Percentiles rank a stretch among this genome's conserved stretches.
phyloP scores from a whole-genome alignment of 1,140 invertebrate species.

The Drosophila ohnishii region DNA sequence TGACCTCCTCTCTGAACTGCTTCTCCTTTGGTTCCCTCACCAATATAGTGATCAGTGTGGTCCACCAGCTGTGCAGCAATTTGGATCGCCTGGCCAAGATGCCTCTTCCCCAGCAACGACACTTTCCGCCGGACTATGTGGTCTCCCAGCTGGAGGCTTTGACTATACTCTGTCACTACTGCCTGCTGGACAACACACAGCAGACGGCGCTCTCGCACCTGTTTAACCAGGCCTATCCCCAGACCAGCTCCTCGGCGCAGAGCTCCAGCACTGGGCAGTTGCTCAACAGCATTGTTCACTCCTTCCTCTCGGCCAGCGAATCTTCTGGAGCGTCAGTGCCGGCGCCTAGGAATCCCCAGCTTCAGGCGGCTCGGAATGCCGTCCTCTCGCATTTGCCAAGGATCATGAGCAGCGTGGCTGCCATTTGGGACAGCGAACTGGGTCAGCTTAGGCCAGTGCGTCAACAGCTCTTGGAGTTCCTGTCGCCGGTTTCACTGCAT shows the following conservation, averaged over 20 bases:
- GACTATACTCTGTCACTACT: slow-evolving; percentile 93
- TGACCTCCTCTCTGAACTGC: slow-evolving; percentile 88
- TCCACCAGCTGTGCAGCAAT: slow-evolving; percentile 93
- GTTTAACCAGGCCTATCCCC: slow-evolving; percentile 85
- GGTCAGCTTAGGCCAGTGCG: slow-evolving; percentile 85
- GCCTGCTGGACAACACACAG: slow-evolving; percentile 89
- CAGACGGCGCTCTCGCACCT: slow-evolving; percentile 86
- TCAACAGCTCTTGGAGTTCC: slow-evolving; percentile 91
- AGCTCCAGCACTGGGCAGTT: slow-evolving; percentile 88
- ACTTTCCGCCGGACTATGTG: slow-evolving; percentile 90
- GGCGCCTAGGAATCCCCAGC: slow-evolving; percentile 73
- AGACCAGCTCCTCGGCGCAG: slow-evolving; percentile 83
- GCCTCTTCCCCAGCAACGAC: slow-evolving; percentile 72
- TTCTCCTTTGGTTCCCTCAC: slow-evolving; percentile 90
- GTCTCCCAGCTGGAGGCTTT: slow-evolving; percentile 92
- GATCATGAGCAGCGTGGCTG: slow-evolving; percentile 91
- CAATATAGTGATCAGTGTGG: slow-evolving; percentile 89
- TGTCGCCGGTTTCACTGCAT: slow-evolving; percentile 94
- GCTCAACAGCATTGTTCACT: slow-evolving; percentile 92
- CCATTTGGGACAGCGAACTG: slow-evolving; percentile 90
- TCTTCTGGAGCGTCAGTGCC: slow-evolving; percentile 32
- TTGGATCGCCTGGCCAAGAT: slow-evolving; percentile 86
- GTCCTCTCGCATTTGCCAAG: slow-evolving; percentile 91
- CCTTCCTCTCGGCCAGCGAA: slow-evolving; percentile 86
- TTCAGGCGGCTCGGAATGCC: slow-evolving; percentile 87